These are phyloP conservation scores for Drosophila melanosoma DNA, from an alignment of 2,888 invertebrate genomes.

Conservation along the genomic window DNA sequence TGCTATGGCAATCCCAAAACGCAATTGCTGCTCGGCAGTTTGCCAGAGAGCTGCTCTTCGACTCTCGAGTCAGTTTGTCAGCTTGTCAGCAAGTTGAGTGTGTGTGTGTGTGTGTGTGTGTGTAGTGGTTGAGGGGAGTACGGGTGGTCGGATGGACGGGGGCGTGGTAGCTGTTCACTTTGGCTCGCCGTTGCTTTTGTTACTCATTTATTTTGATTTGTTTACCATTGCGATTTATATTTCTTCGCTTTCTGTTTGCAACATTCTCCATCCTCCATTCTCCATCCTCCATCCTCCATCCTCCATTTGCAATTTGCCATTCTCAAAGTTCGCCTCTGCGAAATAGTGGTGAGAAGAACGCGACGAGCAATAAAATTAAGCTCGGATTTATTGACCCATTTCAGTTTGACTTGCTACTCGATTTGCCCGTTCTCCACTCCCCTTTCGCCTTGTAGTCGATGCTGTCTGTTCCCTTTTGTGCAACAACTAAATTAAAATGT, in stretches of 20 bases:
- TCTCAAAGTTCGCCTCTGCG: slow-evolving; percentile 10
- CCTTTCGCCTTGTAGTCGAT: neutral
- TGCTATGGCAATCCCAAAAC: slow-evolving; percentile 44
- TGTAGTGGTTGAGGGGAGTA: neutral
- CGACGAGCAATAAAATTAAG: slow-evolving; percentile 79
- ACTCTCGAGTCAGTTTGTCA: slow-evolving; percentile 74
- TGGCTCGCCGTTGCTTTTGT: slow-evolving; percentile 64
- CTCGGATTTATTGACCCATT: slow-evolving; percentile 80
- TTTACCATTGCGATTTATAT: slow-evolving; percentile 81
- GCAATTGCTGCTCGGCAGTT: slow-evolving; percentile 69
- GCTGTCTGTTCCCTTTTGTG: slow-evolving; percentile 61
- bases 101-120: slow-evolving; percentile 19
- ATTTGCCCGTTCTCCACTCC: slow-evolving; percentile 9
- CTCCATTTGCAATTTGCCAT: slow-evolving; percentile 1
- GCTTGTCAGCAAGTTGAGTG: slow-evolving; percentile 73
- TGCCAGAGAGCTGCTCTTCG: slow-evolving; percentile 56
- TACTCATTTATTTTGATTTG: slow-evolving; percentile 81
- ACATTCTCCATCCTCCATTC: slow-evolving; percentile 3
- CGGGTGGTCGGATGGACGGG: neutral
- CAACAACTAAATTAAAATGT: slow-evolving; percentile 78
- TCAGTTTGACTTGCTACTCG: slow-evolving; percentile 69
- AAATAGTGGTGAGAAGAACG: slow-evolving; percentile 51
- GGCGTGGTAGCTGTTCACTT: slow-evolving; percentile 29
- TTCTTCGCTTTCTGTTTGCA: slow-evolving; percentile 60
- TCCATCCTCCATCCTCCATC: slow-evolving; percentile 3